Evolutionary conservation across 2,888 invertebrate species (phyloP).

Genomic region (Noctua fimbriata): DNA sequence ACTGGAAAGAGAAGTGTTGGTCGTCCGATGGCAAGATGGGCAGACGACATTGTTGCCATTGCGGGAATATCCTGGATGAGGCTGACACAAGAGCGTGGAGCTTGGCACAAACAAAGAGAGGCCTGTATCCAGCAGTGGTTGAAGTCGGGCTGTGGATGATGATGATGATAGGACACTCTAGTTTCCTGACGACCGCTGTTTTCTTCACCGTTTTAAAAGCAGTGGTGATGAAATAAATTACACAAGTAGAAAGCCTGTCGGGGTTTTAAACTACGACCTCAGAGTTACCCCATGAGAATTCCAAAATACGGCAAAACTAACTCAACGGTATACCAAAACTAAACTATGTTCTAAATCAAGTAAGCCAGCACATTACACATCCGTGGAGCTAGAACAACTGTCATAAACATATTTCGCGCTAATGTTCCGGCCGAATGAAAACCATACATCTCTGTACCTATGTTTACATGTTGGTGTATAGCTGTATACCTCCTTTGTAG

Average conservation of each 20-base stretch:
- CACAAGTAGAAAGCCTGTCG: not conserved
- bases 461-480: not conserved
- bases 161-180: not conserved
- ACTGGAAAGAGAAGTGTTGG: not conserved
- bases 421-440: slow-evolving; percentile 61
- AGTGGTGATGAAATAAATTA: not conserved
- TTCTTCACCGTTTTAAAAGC: not conserved
- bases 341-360: slow-evolving; percentile 56
- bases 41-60: not conserved
- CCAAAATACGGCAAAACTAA: slow-evolving; percentile 35
- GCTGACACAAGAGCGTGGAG: not conserved
- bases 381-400: slow-evolving; percentile 48
- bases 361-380: slow-evolving; percentile 47
- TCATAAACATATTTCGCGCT: slow-evolving; percentile 61
- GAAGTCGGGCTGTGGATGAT: not conserved
- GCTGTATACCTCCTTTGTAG: slow-evolving; percentile 12
- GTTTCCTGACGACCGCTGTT: not conserved
- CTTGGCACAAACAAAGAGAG: not conserved
- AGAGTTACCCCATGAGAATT: not conserved
- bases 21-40: too few relatives aligned
- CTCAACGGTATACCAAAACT: slow-evolving; percentile 24
- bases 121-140: not conserved
- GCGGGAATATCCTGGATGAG: not conserved
- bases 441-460: slow-evolving; percentile 41
- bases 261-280: not conserved